A percentile compares a stretch with the other conserved stretches of the same genome.
These are phyloP conservation scores for Phaonia tiefii DNA, from an alignment of 2,888 invertebrate genomes.

Conservation along the genomic window DNA sequence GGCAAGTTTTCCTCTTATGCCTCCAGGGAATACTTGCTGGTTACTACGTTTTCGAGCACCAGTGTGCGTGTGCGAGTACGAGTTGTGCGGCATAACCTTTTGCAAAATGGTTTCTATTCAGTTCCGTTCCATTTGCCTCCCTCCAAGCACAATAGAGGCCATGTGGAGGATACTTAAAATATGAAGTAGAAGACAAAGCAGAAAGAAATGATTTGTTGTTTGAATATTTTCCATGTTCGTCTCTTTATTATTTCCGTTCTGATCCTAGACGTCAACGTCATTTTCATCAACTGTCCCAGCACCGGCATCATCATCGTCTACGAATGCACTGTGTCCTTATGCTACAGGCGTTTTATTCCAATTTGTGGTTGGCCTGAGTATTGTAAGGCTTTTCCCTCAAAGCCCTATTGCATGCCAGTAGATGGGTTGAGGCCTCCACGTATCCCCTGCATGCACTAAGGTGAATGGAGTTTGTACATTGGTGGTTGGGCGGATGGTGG, in stretches of 20 bases:
- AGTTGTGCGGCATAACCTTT: slow-evolving; percentile 30
- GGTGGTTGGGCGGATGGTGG: slow-evolving; percentile 5
- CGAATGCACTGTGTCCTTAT: slow-evolving; percentile 55
- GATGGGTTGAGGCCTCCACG: slow-evolving; percentile 19
- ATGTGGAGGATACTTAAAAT: slow-evolving; percentile 39
- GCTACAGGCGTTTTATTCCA: slow-evolving; percentile 62
- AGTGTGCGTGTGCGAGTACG: background rate
- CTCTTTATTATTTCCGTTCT: slow-evolving; percentile 66
- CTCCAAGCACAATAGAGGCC: slow-evolving; percentile 3
- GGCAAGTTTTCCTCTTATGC: slow-evolving; percentile 61
- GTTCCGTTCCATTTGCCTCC: slow-evolving; percentile 34
- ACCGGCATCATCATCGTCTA: slow-evolving; percentile 8
- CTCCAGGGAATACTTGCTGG: slow-evolving; percentile 58
- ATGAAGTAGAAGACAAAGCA: slow-evolving; percentile 39
- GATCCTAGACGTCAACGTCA: slow-evolving; percentile 15
- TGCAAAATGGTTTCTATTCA: slow-evolving; percentile 51
- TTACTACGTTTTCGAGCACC: slow-evolving; percentile 17
- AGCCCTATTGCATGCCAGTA: slow-evolving; percentile 29
- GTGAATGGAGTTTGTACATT: too few relatives aligned
- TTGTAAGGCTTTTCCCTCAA: slow-evolving; percentile 53
- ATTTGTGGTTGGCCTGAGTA: slow-evolving; percentile 65
- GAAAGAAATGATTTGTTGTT: slow-evolving; percentile 36
- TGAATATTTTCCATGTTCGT: slow-evolving; percentile 52
- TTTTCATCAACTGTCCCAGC: slow-evolving; percentile 1
- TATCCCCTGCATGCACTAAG: slow-evolving; percentile 10